Percentiles rank a stretch among this genome's conserved stretches.
phyloP scores from a whole-genome alignment of 2,797 vertebrate species.

The Denticeps clupeoides region DNA sequence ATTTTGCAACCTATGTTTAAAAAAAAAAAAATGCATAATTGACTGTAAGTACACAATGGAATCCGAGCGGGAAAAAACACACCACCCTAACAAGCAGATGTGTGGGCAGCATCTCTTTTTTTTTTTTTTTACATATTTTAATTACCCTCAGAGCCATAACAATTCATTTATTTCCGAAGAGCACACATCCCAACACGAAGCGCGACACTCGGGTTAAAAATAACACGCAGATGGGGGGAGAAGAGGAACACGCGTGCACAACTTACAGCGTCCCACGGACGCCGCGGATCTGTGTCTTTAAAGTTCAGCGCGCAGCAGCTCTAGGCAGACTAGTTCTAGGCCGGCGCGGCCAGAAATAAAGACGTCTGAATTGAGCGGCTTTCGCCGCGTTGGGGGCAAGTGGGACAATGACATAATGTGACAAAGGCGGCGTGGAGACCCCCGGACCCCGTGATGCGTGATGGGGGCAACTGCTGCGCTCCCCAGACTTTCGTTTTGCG shows the following conservation, averaged over 20 bases:
- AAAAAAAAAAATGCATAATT: constrained; percentile 11
- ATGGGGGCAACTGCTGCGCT: constrained; percentile 12
- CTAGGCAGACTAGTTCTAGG: no score
- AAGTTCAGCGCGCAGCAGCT: no score
- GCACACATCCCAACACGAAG: constrained; percentile 42
- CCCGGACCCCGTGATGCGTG: no score
- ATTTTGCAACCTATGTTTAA: constrained; percentile 83
- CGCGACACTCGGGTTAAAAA: constrained; percentile 36
- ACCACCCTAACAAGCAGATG: constrained; percentile 7
- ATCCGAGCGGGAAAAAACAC: constrained; percentile 2
- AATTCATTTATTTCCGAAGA: constrained; percentile 27
- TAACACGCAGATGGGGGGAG: constrained; percentile 29
- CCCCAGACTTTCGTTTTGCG: constrained; percentile 31
- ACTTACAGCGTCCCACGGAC: constrained; percentile 18
- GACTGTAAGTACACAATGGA: constrained; percentile 14
- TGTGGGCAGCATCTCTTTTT: no score
- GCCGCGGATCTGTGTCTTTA: no score
- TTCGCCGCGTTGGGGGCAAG: no score
- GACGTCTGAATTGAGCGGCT: no score
- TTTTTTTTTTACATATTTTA: no score
- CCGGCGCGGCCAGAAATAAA: no score
- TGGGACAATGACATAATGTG: constrained; percentile 30
- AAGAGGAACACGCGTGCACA: constrained; percentile 19
- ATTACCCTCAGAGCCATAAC: constrained; percentile 21
- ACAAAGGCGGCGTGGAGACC: constrained; percentile 4